Conservation (phyloP, 2,113 vertebrate genomes). For the Propithecus coquereli region DNA sequence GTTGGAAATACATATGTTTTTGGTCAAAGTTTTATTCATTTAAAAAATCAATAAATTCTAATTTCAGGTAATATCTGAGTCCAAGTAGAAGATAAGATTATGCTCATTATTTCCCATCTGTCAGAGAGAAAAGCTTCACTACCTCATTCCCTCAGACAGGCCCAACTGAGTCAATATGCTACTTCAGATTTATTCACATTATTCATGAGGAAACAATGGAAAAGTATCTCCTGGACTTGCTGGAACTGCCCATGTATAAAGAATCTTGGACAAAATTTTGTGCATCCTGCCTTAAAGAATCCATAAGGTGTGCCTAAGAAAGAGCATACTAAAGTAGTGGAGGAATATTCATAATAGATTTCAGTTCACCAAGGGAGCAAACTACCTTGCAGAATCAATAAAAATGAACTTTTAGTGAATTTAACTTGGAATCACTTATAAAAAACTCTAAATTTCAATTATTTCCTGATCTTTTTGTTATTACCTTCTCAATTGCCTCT, state of each 20-base stretch:
- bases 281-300: neutral
- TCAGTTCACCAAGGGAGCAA: neutral
- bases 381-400: conserved; percentile 40
- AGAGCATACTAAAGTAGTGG: neutral
- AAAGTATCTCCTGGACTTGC: neutral
- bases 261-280: neutral
- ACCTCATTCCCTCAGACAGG: neutral
- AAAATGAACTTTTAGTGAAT: conserved; percentile 51
- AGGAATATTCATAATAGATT: neutral
- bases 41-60: neutral
- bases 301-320: neutral
- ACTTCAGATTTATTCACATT: neutral
- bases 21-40: conserved; percentile 14
- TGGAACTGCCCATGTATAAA: neutral
- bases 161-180: neutral
- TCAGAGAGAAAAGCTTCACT: neutral
- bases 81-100: neutral
- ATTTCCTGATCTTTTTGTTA: conserved; percentile 52
- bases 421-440: conserved; percentile 52
- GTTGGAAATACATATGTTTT: neutral
- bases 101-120: neutral
- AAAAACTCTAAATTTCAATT: conserved; percentile 57
- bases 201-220: neutral
- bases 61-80: neutral
- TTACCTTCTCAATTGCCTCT: conserved; percentile 30